Evolutionary conservation across 1,140 invertebrate genomes (phyloP).

Genomic region (Holotrichia oblita): DNA sequence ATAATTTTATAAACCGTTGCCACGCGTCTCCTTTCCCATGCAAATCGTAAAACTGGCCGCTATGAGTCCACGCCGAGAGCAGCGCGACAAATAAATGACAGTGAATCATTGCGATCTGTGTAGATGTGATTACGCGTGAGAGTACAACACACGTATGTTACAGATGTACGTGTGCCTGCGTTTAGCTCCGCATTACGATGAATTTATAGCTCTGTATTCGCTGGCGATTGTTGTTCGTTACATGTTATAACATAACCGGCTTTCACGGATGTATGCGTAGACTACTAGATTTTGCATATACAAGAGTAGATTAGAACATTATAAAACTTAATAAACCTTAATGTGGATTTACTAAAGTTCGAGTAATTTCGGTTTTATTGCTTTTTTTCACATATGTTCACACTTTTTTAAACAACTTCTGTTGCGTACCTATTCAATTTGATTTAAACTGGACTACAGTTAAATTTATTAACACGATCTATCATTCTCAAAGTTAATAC

Average conservation of each 20-base stretch:
- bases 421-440: too few species aligned
- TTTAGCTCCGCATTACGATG: neutral
- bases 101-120: slow-evolving; percentile 22
- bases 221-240: slow-evolving; percentile 21
- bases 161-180: neutral
- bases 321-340: too few species aligned
- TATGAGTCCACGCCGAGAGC: neutral
- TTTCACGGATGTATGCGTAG: neutral
- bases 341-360: too few species aligned
- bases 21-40: slow-evolving; percentile 47
- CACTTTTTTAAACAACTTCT: too few species aligned
- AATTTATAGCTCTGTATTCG: slow-evolving; percentile 26
- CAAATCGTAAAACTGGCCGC: slow-evolving; percentile 37
- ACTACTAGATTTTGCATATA: too few species aligned
- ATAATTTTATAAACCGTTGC: slow-evolving; percentile 49
- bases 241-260: neutral
- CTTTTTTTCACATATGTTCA: too few species aligned
- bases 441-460: too few species aligned
- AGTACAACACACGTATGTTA: neutral
- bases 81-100: slow-evolving; percentile 22
- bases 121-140: neutral
- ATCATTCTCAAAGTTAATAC: too few species aligned
- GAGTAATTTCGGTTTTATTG: too few species aligned
- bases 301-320: too few species aligned
- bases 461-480: too few species aligned